Base-by-base conservation (phyloP, 2,113 vertebrate species). In the Sigmodon hispidus region DNA sequence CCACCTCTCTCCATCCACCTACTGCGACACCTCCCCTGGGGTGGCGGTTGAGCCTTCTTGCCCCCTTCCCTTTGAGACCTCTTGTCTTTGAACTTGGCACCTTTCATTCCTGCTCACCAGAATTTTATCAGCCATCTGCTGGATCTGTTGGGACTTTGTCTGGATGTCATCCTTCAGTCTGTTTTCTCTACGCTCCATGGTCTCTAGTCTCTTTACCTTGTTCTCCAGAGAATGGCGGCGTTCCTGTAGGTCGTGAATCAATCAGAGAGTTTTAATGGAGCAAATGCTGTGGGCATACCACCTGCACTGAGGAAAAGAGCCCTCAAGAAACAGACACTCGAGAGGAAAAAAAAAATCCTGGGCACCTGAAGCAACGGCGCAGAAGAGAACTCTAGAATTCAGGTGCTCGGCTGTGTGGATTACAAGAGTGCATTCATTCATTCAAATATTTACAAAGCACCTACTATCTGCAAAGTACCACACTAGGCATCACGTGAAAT, bases 81-180 rank as follows among this genome's bases (percentile, higher is more conserved):
- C 96, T 96, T 76, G 96, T 94, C 85, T 98, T 98, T 97, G 84
- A 97, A 96, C 83, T 98, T 97, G 77, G 87, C 96, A 84, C 93
- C 97, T 97, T 97, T 87, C 50, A 72, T 92, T 94, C 97, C 97
- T 98, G 98, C 99, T 99, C 99, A 99, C 99, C 99, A 99, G 98
- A 98, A 99, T 99, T 99, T 99, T 99, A 98, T 99, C 99, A 91
- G 99, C 99, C 99, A 99, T 99, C 99, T 99, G 99, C 98, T 99
- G 99, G 97, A 99, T 99, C 98, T 99, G 99, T 97, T 99, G 99
- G 97, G 99, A 99, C 97, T 99, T 99, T 97, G 99, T 99, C 97
- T 99, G 99, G 97, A 99, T 99, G 98, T 99, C 99, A 97, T 99
- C 99, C 98, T 99, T 99, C 65, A 99, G 98, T 95, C 99, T 99